A percentile compares a stretch with the other conserved stretches of the same genome.
phyloP scores from a whole-genome alignment of 2,888 invertebrate genomes.

The Philopedon plagiatum region DNA sequence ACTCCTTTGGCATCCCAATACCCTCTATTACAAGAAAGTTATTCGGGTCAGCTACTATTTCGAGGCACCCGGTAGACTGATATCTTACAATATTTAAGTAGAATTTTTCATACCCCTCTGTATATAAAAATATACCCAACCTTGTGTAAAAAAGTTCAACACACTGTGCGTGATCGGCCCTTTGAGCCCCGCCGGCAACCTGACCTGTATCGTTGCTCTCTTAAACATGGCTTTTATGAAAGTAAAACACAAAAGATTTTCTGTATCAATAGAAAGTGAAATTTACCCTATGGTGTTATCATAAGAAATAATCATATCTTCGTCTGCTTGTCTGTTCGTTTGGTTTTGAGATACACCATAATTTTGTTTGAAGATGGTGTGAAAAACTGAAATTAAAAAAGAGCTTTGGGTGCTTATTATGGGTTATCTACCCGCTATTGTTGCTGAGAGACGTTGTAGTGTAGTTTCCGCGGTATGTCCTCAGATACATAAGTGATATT shows the following conservation, averaged over 20 bases:
- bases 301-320: conserved; percentile 29
- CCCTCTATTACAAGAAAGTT: no score
- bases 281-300: conserved; percentile 32
- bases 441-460: neutral
- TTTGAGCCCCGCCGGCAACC: conserved; percentile 24
- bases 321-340: conserved; percentile 6
- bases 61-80: no score
- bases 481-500: no score
- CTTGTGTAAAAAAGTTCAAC: neutral
- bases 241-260: conserved; percentile 24
- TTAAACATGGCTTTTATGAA: conserved; percentile 30
- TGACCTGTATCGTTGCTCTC: conserved; percentile 15
- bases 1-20: no score
- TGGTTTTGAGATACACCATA: neutral
- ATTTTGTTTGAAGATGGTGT: conserved; percentile 1
- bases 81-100: no score
- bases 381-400: conserved; percentile 3
- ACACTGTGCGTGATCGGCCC: conserved; percentile 26
- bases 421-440: neutral
- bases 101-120: no score
- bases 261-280: conserved; percentile 37
- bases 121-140: no score
- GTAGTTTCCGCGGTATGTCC: neutral
- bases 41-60: no score
- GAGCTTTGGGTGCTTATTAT: neutral